Evolutionary conservation across 2,888 invertebrate species (phyloP).

Genomic region (Drosophila fungiperda): DNA sequence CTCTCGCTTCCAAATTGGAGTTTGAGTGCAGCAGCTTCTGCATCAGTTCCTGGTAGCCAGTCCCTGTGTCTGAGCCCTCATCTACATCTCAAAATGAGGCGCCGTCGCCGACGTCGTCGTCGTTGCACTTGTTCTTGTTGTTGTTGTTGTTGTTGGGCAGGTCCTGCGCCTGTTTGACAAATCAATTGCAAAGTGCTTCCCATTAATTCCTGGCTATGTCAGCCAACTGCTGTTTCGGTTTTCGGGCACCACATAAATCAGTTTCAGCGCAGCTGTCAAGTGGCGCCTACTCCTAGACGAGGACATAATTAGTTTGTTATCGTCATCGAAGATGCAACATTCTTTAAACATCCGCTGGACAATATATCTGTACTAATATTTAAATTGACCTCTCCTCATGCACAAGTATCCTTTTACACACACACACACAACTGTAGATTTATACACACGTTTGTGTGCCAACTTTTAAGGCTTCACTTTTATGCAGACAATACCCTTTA

Average conservation of each 20-base stretch:
- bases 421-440: background rate
- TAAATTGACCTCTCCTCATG: background rate
- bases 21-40: conserved; percentile 16
- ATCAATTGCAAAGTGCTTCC: conserved; percentile 71
- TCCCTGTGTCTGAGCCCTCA: conserved; percentile 9
- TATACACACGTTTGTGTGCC: background rate
- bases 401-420: conserved; percentile 3
- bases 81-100: conserved; percentile 33
- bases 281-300: conserved; percentile 52
- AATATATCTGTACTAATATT: background rate
- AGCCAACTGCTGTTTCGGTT: conserved; percentile 67
- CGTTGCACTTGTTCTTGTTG: conserved; percentile 1
- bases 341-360: conserved; percentile 12
- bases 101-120: conserved; percentile 39
- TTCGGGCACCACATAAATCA: conserved; percentile 59
- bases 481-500: conserved; percentile 3
- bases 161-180: conserved; percentile 55
- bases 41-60: conserved; percentile 56
- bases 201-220: conserved; percentile 63
- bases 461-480: conserved; percentile 6
- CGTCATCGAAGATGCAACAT: conserved; percentile 1
- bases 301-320: conserved; percentile 15
- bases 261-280: conserved; percentile 49
- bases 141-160: background rate
- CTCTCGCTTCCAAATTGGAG: conserved; percentile 13